Percentiles rank a stretch among this genome's conserved stretches.
phyloP scores from a whole-genome alignment of 64 coral and sea anemone species.

The Montipora cactus region DNA sequence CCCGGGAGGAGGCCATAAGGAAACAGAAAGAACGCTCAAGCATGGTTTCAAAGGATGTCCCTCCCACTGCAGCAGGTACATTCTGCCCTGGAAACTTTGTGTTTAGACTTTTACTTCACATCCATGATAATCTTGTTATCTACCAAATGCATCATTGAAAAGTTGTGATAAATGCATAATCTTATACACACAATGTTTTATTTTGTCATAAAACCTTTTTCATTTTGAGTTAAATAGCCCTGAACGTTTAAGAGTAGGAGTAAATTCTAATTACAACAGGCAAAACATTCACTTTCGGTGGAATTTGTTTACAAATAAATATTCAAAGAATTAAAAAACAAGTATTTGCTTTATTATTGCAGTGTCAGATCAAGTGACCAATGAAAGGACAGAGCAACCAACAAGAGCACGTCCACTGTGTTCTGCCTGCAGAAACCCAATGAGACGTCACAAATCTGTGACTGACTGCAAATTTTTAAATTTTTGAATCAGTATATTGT shows the following conservation, averaged over 20 bases:
- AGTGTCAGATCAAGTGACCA: neutral
- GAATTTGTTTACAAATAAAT: no score
- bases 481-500: no score
- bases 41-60: neutral
- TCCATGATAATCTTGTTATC: no score
- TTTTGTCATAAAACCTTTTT: no score
- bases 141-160: no score
- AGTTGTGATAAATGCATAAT: no score
- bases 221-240: no score
- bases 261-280: no score
- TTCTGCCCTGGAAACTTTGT: neutral
- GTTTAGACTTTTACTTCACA: no score
- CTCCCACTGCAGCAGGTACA: conserved; percentile 17
- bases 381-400: neutral
- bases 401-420: neutral
- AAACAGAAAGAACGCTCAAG: neutral
- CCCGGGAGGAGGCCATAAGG: neutral
- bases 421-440: neutral
- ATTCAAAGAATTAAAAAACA: neutral
- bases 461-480: neutral
- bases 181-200: no score
- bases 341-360: neutral
- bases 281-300: no score
- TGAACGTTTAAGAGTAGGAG: no score
- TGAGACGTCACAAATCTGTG: neutral